Base-by-base conservation (phyloP, 2,113 vertebrate species). In the Sialia sialis region DNA sequence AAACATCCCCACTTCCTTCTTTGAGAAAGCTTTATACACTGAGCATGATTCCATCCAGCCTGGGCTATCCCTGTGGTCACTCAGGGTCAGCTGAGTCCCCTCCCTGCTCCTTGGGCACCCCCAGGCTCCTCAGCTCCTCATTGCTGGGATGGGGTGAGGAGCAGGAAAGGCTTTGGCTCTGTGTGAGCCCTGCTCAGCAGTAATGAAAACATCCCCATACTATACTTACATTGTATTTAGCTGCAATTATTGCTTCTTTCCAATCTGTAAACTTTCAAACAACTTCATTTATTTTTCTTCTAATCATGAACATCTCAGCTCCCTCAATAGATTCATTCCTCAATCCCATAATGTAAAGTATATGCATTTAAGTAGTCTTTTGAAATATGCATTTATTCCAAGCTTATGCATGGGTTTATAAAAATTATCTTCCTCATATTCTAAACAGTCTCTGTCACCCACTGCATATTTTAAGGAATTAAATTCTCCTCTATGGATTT, bases 171-270 rank as follows among this genome's bases (percentile, higher is more conserved):
- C 39, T 25, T 21, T 34, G 60, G 0, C 38, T 60, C 39, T 34
- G 52, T 73, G 27, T 23, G 54, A 74, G 44, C 46, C 51, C 59
- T 36, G 58, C 76, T n/a, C 13, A 60, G 78, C 29, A 46, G 16
- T 0, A 3, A 32, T 16, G 63, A 54, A 75, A 82, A 51, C 29
- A 41, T 22, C 46, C 20, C n/a, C 17, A 4, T 26, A 13, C 38
- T 22, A 10, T 26, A 54, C n/a, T 59, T 72, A 60, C 0, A 76
- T 70, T 79, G 44, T n/a, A n/a, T n/a, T n/a, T n/a, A n/a, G n/a
- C n/a, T n/a, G n/a, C n/a, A n/a, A n/a, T n/a, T n/a, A 76, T 70
- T 79, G 44, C n/a, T 59, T 66, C 66, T 96, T 94, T 78, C 66
- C 58, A 94, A 66, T 75, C 75, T 91, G 46, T 69, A 88, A 88